phyloP scores from a whole-genome alignment of 1,140 invertebrate genomes.

The Ericerus pela region DNA sequence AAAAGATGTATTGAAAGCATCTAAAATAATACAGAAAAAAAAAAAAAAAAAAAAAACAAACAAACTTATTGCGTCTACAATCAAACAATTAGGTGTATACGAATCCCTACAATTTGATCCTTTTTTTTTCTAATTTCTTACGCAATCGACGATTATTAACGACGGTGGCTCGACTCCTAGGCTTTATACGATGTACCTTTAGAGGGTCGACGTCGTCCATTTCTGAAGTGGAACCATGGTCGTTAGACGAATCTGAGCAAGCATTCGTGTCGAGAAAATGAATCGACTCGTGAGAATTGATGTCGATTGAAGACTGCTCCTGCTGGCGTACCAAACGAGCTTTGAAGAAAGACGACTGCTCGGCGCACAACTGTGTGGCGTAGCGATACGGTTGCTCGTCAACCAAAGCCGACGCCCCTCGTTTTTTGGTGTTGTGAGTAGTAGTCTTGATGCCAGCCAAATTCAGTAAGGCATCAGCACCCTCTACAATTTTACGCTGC shows the following conservation, averaged over 20 bases:
- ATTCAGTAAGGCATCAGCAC: slow-evolving; percentile 55
- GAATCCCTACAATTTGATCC: neutral
- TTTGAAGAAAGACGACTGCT: neutral
- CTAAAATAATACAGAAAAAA: neutral
- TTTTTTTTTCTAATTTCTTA: slow-evolving; percentile 4
- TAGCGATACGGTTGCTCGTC: neutral
- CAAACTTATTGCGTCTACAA: too few species aligned
- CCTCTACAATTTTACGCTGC: slow-evolving; percentile 58
- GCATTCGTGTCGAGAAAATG: too few species aligned
- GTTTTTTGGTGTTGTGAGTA: slow-evolving; percentile 11
- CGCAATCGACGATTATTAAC: neutral
- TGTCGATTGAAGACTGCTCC: neutral
- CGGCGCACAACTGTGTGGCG: neutral
- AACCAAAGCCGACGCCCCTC: neutral
- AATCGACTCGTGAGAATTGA: slow-evolving; percentile 6
- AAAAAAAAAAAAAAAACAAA: too few species aligned
- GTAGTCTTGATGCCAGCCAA: slow-evolving; percentile 46
- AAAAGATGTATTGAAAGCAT: slow-evolving; percentile 7
- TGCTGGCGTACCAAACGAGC: neutral
- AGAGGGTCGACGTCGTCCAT: neutral
- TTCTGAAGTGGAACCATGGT: neutral
- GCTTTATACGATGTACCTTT: slow-evolving; percentile 1
- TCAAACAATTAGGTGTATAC: too few species aligned
- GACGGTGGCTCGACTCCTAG: neutral
- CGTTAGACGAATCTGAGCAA: too few species aligned